Evolutionary conservation across 2,113 vertebrate genomes (phyloP), one percentile per base, ranked within the genome.

Genomic region (Grus americana): DNA sequence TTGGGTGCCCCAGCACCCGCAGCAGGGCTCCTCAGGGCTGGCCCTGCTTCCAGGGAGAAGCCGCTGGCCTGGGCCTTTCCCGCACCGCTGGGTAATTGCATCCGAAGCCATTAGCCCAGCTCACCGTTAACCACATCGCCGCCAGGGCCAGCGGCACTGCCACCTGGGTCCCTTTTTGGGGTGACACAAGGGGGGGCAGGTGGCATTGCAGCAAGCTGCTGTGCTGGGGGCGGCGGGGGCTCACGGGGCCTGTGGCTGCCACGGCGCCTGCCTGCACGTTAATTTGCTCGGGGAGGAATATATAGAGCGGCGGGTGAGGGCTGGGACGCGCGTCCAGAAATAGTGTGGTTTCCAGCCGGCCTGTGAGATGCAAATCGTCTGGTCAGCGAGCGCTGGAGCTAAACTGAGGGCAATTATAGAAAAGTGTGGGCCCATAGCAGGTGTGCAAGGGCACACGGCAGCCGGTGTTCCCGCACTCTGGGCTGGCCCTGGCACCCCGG

Each of bases 351-450:
- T 96, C 62, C 66, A 88, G 80, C 67, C 32, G 1, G 93, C 65
- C 83, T 78, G 73, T 81, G 85, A 90, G 91, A 96, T 96, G 96
- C 91, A 96, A 95, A 93, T 90, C 44, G 11, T 71, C 78, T 87
- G 90, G 95, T 86, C 96, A 90, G 17, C 9, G 2, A 46, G 73
- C 6, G 23, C 74, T 13, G 23, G 81, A 78, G 63, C 68, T 89
- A 83, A 90, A 66, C 66, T 91, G 61, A 80, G 91, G 88, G 73
- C 52, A 78, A 71, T 86, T 88, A 72, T 5, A 26, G 74, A 58
- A 88, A 79, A 85, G 61, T 20, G 38, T 47, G 78, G 81, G 74
- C 85, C 49, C 20, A 7, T 3, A 16, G 47, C 23, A 12, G 49
- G 38, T 12, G 65, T 14, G 59, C 42, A 3, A 29, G 58, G 86